A percentile compares a stretch with the other conserved stretches of the same genome.
phyloP scores from a whole-genome alignment of 2,113 vertebrate species.

The Canis aureus region DNA sequence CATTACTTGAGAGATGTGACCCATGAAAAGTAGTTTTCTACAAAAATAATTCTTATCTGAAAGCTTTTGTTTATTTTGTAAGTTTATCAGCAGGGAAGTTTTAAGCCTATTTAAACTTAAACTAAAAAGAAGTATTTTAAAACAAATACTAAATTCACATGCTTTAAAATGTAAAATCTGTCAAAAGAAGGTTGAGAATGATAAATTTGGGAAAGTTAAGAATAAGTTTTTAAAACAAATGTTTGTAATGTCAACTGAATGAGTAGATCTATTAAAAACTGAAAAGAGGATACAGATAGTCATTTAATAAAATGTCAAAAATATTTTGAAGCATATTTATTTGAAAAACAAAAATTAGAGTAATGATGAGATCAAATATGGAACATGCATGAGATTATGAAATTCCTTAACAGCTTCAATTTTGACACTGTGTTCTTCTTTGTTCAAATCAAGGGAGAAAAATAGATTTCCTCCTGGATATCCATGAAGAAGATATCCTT shows the following conservation, averaged over 20 bases:
- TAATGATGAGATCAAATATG: neutral
- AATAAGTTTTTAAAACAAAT: neutral
- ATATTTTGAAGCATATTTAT: neutral
- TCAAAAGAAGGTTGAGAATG: neutral
- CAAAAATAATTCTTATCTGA: neutral
- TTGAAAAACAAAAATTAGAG: neutral
- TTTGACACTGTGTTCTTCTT: neutral
- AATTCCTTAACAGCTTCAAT: neutral
- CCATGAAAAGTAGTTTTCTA: neutral
- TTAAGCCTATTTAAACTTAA: neutral
- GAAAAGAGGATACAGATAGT: neutral
- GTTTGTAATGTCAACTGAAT: neutral
- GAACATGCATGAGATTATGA: neutral
- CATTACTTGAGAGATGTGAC: slow-evolving; percentile 20
- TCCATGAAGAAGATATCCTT: neutral
- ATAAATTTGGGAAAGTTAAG: neutral
- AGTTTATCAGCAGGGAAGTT: neutral
- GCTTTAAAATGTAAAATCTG: neutral
- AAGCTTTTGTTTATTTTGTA: neutral
- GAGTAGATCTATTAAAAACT: neutral
- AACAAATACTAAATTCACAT: neutral
- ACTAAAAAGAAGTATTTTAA: slow-evolving; percentile 23
- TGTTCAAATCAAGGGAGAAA: neutral
- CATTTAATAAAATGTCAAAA: neutral
- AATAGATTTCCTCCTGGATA: neutral